Conservation (phyloP, 2,888 invertebrate species). For the Heliconius cydno region DNA sequence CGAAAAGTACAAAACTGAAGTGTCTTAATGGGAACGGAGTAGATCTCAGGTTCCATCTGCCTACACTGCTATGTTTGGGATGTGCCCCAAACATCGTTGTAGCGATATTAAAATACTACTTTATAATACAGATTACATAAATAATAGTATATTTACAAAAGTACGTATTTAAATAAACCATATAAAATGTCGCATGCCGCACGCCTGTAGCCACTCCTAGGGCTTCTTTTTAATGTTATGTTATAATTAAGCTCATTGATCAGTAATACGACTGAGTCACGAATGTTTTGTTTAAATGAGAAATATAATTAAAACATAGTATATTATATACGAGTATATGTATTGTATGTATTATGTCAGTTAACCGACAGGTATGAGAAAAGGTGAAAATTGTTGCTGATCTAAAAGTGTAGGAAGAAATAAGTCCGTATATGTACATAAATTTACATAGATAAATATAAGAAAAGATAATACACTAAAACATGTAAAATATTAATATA, state of each 20-base stretch:
- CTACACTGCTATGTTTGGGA: no score
- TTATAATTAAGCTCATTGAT: constrained; percentile 29
- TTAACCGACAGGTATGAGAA: no score
- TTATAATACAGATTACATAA: background rate
- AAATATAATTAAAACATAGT: background rate
- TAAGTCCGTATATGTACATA: no score
- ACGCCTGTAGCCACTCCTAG: constrained; percentile 24
- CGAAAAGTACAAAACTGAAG: no score
- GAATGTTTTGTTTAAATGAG: constrained; percentile 15
- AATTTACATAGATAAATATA: no score
- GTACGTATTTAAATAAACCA: background rate
- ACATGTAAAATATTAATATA: no score
- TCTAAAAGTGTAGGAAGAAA: no score
- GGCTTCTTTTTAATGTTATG: constrained; percentile 22
- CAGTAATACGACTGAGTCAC: constrained; percentile 19
- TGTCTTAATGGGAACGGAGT: no score
- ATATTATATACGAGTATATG: background rate
- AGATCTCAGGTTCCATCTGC: no score
- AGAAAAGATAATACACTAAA: no score
- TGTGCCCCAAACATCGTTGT: no score
- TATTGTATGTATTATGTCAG: background rate
- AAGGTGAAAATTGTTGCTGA: no score
- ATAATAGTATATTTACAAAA: background rate
- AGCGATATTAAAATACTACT: background rate
- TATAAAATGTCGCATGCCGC: constrained; percentile 12